These are phyloP conservation scores for Oreochromis spilurus DNA, from an alignment of 2,113 vertebrate genomes.

Conservation along the genomic window DNA sequence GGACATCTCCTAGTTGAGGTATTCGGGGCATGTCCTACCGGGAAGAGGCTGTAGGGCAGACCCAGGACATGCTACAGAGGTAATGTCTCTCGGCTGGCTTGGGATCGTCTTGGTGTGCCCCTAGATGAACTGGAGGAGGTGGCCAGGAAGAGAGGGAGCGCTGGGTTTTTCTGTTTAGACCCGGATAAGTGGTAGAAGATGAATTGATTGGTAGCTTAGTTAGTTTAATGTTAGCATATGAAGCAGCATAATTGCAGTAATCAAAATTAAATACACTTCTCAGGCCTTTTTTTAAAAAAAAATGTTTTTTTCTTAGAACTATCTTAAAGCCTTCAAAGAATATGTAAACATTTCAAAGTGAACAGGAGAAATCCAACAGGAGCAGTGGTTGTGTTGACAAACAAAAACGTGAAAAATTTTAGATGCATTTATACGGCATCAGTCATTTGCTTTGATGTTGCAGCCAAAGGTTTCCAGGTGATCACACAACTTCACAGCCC, in stretches of 20 bases:
- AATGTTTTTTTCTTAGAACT: neutral
- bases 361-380: neutral
- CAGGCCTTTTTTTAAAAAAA: neutral
- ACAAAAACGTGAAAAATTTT: neutral
- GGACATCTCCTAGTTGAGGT: neutral
- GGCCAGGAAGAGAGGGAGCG: neutral
- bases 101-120: neutral
- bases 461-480: slow-evolving; percentile 30
- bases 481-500: slow-evolving; percentile 11
- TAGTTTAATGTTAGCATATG: neutral
- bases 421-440: neutral
- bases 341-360: neutral
- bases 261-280: neutral
- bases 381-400: neutral
- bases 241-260: neutral
- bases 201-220: neutral
- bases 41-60: neutral
- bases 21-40: neutral
- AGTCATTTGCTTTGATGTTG: slow-evolving; percentile 17
- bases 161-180: neutral
- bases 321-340: neutral
- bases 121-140: neutral
- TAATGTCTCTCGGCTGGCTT: neutral
- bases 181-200: neutral
- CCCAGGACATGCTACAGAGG: neutral